Percentiles rank a stretch among this genome's conserved stretches.
phyloP scores from a whole-genome alignment of 1,140 invertebrate genomes.

The Mesaphorura yosii region DNA sequence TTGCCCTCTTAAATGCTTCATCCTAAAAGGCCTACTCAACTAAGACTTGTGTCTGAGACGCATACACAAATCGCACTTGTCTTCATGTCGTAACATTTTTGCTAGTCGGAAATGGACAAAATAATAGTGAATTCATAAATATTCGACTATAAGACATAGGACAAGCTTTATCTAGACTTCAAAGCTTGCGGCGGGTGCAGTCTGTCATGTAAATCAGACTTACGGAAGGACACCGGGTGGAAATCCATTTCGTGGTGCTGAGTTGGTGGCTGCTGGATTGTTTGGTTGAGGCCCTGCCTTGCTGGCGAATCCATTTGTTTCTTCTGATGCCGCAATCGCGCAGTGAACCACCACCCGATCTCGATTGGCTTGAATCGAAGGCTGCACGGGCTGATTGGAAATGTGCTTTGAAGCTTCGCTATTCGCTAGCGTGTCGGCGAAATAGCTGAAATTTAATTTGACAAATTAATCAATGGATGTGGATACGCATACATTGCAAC shows the following conservation, averaged over 20 bases:
- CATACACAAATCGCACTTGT: too few species aligned
- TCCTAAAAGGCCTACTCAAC: too few species aligned
- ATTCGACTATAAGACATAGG: too few species aligned
- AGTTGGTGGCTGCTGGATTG: slow-evolving; percentile 18
- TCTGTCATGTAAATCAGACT: slow-evolving; percentile 8
- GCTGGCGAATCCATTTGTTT: slow-evolving; percentile 3
- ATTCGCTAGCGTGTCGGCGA: slow-evolving; percentile 46
- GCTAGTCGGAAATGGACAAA: too few species aligned
- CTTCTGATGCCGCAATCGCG: not conserved
- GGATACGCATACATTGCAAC: too few species aligned
- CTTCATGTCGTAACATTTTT: too few species aligned
- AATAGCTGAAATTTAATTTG: slow-evolving; percentile 38
- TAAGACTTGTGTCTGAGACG: too few species aligned
- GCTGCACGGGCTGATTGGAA: slow-evolving; percentile 27
- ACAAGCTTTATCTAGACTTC: too few species aligned
- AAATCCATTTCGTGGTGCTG: slow-evolving; percentile 13
- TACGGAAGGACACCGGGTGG: slow-evolving; percentile 22
- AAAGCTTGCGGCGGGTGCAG: too few species aligned
- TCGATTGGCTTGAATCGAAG: slow-evolving; percentile 36
- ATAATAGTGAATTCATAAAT: too few species aligned
- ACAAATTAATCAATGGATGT: not conserved
- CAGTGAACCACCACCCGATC: slow-evolving; percentile 34
- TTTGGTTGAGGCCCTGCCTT: slow-evolving; percentile 5
- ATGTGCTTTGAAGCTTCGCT: slow-evolving; percentile 39
- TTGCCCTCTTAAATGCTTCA: too few species aligned